Base-by-base conservation (phyloP, 2,888 invertebrate species). In the Colletes collaris region DNA sequence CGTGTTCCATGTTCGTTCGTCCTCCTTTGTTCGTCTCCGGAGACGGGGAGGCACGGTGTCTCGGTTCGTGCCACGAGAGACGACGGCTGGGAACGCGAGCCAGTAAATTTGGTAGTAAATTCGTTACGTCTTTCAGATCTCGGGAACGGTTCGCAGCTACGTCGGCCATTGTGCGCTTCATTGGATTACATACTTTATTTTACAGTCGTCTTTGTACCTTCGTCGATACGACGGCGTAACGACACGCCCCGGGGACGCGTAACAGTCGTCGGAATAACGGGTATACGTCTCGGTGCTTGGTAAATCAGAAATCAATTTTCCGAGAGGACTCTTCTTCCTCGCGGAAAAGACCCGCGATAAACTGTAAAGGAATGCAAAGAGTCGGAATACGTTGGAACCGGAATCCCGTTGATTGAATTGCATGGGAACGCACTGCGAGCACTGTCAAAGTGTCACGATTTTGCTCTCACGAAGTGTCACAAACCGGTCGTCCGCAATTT, bases 101-200 rank as follows among this genome's bases (percentile, higher is more conserved):
- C 13, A 46, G 72, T 73, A 68, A 75, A 75, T 75, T 75, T 53
- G 19, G 52, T 53, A 37, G 76, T 76, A 75, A 58, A 63, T 75
- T 76, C 62, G 67, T 76, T 76, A 74, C 44, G 58, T 35, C 58
- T 75, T 52, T 64, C 56, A 40, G 44, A 64, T 64, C 63, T 13
- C 50, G 10, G 46, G 11, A 56, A 56, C 55, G 62, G 27, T 40
- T 71, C 58, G 63, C 53, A 50, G 62, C 19, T 59, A 52, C 35
- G 52, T 49, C 60, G 46, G 35, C 60, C 62, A 63, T 70, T n/a
- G 35, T 27, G 37, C 35, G 56, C 13, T 35, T 62, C 70, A 62
- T 50, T 50, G 60, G 70, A 75, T 75, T 75, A 70, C 74, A 44
- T 52, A 49, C 74, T 70, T 70, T 75, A 75, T 56, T 49, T 52